These are phyloP conservation scores for Netelia inedita DNA, from an alignment of 2,888 invertebrate species.

Conservation along the genomic window DNA sequence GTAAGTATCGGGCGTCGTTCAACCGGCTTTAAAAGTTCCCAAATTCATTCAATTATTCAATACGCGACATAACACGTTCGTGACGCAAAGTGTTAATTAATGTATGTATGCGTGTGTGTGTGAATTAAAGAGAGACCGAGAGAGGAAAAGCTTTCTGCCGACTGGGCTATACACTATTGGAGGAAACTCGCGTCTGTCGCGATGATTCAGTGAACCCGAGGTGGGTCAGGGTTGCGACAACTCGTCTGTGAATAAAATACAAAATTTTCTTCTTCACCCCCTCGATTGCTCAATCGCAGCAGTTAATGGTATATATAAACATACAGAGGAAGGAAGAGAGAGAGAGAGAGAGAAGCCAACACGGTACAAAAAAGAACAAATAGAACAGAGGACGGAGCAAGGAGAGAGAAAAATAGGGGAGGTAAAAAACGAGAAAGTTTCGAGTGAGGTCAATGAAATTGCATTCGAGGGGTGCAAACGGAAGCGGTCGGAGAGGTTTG, in stretches of 20 bases:
- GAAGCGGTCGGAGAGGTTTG: conserved; percentile 64
- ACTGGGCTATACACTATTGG: conserved; percentile 31
- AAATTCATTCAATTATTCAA: conserved; percentile 43
- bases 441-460: conserved; percentile 44
- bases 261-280: neutral
- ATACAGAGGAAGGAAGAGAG: neutral
- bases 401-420: conserved; percentile 62
- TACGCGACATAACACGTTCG: neutral
- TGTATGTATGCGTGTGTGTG: conserved; percentile 39
- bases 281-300: neutral
- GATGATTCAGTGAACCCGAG: neutral
- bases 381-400: conserved; percentile 5
- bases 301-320: neutral
- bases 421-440: conserved; percentile 58
- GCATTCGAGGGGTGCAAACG: conserved; percentile 28
- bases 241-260: conserved; percentile 10
- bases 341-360: neutral
- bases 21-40: neutral
- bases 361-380: neutral
- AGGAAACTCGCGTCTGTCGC: conserved; percentile 8
- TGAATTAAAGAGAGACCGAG: conserved; percentile 12
- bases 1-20: neutral
- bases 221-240: conserved; percentile 9
- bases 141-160: neutral
- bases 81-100: conserved; percentile 18